Conservation (phyloP, 2,113 vertebrate genomes). For the Aspiorhynchus laticeps region DNA sequence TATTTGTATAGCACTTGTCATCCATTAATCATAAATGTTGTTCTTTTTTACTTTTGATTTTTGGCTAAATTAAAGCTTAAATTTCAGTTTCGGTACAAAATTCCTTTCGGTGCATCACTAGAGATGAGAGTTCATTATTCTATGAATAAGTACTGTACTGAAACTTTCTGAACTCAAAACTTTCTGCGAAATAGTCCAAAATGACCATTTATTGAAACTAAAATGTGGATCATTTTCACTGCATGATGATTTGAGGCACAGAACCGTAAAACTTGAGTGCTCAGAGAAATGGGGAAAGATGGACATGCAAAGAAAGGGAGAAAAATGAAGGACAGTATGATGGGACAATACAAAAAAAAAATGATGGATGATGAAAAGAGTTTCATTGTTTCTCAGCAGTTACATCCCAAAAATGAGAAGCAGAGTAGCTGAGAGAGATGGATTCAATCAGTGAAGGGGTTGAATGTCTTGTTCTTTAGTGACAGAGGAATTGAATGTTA, state of each 20-base stretch:
- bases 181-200: not conserved
- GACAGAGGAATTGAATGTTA: not conserved
- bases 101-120: not conserved
- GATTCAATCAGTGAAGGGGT: not conserved
- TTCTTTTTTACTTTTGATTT: too few species aligned
- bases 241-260: slow-evolving; percentile 1
- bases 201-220: not conserved
- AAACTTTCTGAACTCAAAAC: not conserved
- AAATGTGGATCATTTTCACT: slow-evolving; percentile 4
- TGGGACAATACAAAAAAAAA: not conserved
- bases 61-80: not conserved
- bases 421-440: not conserved
- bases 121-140: not conserved
- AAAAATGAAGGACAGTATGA: not conserved
- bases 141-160: not conserved
- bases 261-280: not conserved
- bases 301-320: slow-evolving; percentile 4
- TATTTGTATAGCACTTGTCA: too few species aligned
- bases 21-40: too few species aligned
- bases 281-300: not conserved
- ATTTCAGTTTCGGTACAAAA: not conserved
- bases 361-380: not conserved
- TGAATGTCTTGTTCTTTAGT: slow-evolving; percentile 24
- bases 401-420: slow-evolving; percentile 19
- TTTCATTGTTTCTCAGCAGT: slow-evolving; percentile 34